A percentile compares a stretch with the other conserved stretches of the same genome.
Evolutionary conservation across 2,888 invertebrate species (phyloP).

Genomic region (Hydrotaea diabolus): DNA sequence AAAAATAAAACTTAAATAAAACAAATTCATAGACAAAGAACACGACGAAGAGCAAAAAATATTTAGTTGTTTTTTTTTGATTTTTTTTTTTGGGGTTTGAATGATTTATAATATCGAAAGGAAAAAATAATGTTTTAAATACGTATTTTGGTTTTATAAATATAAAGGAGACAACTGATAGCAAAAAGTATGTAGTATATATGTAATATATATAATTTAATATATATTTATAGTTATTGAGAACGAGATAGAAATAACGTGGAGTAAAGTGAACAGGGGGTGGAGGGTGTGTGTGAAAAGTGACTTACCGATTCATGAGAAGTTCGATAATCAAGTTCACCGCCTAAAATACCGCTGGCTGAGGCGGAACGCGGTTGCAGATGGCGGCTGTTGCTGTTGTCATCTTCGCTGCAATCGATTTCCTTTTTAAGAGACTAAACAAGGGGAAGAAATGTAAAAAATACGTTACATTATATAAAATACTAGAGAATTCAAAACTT

Average conservation of each 20-base stretch:
- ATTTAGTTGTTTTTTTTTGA: slow-evolving; percentile 69
- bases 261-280: neutral
- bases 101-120: slow-evolving; percentile 51
- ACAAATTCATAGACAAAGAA: slow-evolving; percentile 80
- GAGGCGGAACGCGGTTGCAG: slow-evolving; percentile 83
- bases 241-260: slow-evolving; percentile 56
- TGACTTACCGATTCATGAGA: slow-evolving; percentile 91
- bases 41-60: slow-evolving; percentile 80
- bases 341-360: slow-evolving; percentile 81
- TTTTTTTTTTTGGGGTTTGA: slow-evolving; percentile 38
- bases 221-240: slow-evolving; percentile 54
- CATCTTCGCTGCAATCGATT: slow-evolving; percentile 90
- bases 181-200: slow-evolving; percentile 32
- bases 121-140: slow-evolving; percentile 41
- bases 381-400: slow-evolving; percentile 78
- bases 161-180: slow-evolving; percentile 51
- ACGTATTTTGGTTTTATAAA: slow-evolving; percentile 45
- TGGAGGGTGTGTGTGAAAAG: neutral
- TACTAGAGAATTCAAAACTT: too few relatives aligned
- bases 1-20: slow-evolving; percentile 54
- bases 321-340: slow-evolving; percentile 90
- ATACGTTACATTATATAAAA: too few relatives aligned
- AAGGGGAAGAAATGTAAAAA: too few relatives aligned
- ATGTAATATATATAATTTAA: slow-evolving; percentile 29
- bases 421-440: slow-evolving; percentile 92